Evolutionary conservation across 1,140 invertebrate species (phyloP).

Genomic region (Drosophila erecta): DNA sequence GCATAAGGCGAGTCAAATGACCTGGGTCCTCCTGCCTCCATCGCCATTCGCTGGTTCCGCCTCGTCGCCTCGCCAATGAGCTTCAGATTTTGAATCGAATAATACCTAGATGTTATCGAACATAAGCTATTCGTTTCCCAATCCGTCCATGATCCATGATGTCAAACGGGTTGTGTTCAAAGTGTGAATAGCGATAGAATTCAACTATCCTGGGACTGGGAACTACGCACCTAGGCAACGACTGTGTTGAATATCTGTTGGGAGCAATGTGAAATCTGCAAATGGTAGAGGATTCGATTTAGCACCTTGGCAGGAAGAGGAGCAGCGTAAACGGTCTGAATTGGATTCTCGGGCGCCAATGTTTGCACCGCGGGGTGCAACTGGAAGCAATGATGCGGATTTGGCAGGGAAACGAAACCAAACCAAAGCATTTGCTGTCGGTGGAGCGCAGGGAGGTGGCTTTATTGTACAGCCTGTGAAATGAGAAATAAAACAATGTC

Average conservation of each 20-base stretch:
- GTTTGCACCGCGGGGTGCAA: constrained; percentile 74
- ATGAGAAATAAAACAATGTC: constrained; percentile 79
- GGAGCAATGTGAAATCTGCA: background rate
- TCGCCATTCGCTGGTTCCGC: background rate
- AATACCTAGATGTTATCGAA: too few species aligned
- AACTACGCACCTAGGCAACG: too few species aligned
- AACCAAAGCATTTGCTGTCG: constrained; percentile 66
- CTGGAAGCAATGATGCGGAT: constrained; percentile 62
- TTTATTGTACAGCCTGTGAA: constrained; percentile 73
- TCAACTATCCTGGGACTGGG: too few species aligned
- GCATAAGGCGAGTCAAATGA: constrained; percentile 37
- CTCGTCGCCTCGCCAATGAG: constrained; percentile 14
- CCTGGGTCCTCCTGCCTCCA: constrained; percentile 19
- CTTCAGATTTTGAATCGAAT: background rate
- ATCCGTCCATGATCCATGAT: too few species aligned
- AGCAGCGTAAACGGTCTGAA: constrained; percentile 17
- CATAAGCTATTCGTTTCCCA: too few species aligned
- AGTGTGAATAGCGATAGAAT: too few species aligned
- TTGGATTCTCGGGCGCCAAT: constrained; percentile 66
- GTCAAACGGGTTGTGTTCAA: too few species aligned
- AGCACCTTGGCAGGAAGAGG: constrained; percentile 11
- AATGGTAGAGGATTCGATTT: constrained; percentile 17
- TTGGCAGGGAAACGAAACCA: constrained; percentile 36
- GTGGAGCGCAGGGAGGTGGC: constrained; percentile 58
- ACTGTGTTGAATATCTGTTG: too few species aligned